phyloP scores from a whole-genome alignment of 2,797 vertebrate genomes.

The Hoplostethus mediterraneus region DNA sequence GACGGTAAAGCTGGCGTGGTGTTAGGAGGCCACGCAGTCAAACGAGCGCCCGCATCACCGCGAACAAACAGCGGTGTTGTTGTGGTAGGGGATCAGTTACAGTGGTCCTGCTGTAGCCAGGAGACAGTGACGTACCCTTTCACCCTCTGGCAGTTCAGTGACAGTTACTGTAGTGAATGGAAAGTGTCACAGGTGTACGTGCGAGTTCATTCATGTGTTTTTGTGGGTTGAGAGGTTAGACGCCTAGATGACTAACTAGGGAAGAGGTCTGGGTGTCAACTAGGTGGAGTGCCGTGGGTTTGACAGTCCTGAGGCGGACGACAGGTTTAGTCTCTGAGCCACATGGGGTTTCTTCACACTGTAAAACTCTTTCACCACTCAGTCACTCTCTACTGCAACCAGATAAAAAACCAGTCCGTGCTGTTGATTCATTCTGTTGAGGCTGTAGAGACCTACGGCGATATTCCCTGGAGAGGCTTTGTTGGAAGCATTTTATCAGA shows the following conservation, averaged over 20 bases:
- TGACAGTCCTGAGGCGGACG: not conserved
- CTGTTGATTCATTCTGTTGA: no score
- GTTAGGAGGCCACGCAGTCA: not conserved
- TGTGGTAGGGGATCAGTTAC: not conserved
- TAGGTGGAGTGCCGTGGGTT: conserved; percentile 25
- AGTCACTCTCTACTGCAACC: no score
- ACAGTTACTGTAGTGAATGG: conserved; percentile 6
- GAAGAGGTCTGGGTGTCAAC: not conserved
- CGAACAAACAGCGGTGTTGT: conserved; percentile 1
- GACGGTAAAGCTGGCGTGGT: not conserved
- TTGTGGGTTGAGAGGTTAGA: not conserved
- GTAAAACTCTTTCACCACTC: no score
- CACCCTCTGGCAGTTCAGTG: not conserved
- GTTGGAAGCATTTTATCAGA: not conserved
- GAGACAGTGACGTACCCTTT: no score
- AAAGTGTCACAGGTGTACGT: conserved; percentile 4
- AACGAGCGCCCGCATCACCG: not conserved
- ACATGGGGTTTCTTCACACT: not conserved
- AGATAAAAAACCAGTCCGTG: no score
- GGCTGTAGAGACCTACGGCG: no score
- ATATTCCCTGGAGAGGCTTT: no score
- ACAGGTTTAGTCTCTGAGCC: not conserved
- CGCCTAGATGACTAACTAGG: conserved; percentile 28
- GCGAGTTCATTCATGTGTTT: conserved; percentile 1
- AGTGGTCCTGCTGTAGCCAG: not conserved